phyloP scores from a whole-genome alignment of 64 coral and sea anemone genomes.

The Actinia tenebrosa region DNA sequence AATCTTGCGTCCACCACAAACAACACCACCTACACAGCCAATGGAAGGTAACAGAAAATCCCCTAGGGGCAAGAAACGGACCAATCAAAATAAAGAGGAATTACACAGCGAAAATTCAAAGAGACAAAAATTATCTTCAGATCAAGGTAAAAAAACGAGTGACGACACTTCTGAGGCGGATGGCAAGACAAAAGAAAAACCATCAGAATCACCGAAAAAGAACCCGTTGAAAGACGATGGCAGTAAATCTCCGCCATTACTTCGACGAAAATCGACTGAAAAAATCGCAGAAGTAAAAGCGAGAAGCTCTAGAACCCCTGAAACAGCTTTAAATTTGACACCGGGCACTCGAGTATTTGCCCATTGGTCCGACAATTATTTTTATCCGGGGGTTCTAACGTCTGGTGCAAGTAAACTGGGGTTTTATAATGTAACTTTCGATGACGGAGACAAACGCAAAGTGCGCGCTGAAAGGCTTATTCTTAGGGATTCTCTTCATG shows the following conservation, averaged over 20 bases:
- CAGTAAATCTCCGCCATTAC: neutral
- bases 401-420: conserved; percentile 53
- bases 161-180: neutral
- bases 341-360: conserved; percentile 63
- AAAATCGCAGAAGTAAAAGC: neutral
- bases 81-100: neutral
- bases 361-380: conserved; percentile 65
- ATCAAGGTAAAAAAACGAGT: neutral
- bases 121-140: neutral
- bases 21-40: neutral
- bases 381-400: conserved; percentile 60
- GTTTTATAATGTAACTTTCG: conserved; percentile 57
- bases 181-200: neutral
- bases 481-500: conserved; percentile 46
- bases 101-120: neutral
- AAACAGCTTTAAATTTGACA: neutral
- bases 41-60: neutral
- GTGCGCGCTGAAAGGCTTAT: conserved; percentile 61
- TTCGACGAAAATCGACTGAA: neutral
- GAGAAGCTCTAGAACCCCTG: neutral
- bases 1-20: neutral
- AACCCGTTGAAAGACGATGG: neutral
- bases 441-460: conserved; percentile 79
- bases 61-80: neutral
- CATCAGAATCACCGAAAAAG: neutral